Evolutionary conservation across 92 coral and sea anemone species (phyloP).

Genomic region (Umimayanthus chanpuru): DNA sequence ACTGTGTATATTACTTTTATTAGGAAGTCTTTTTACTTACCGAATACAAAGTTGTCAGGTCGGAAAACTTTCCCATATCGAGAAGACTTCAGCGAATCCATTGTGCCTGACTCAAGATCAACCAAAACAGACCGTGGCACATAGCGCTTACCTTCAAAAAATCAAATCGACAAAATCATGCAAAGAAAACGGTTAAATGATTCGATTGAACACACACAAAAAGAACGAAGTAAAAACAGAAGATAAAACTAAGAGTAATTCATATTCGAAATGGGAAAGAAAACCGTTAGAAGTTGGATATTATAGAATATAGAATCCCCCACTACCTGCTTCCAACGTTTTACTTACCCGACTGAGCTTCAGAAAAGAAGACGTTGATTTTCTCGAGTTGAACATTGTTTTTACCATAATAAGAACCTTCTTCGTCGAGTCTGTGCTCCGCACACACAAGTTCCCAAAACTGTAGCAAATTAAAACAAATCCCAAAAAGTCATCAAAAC

Average conservation of each 20-base stretch:
- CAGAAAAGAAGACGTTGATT: slow-evolving; percentile 83
- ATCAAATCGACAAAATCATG: neutral
- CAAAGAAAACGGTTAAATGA: neutral
- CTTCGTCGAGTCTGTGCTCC: slow-evolving; percentile 81
- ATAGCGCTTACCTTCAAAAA: slow-evolving; percentile 70
- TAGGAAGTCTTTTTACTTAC: slow-evolving; percentile 55
- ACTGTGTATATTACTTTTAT: neutral
- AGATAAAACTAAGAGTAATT: neutral
- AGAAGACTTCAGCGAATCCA: slow-evolving; percentile 89
- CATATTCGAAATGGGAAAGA: neutral
- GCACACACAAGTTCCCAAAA: slow-evolving; percentile 87
- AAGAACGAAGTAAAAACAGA: neutral
- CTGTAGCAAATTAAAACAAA: slow-evolving; percentile 50
- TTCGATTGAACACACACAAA: neutral
- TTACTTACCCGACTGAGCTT: slow-evolving; percentile 75
- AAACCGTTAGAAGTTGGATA: neutral
- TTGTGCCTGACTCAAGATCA: slow-evolving; percentile 93
- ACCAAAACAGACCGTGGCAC: slow-evolving; percentile 91
- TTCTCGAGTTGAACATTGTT: slow-evolving; percentile 77
- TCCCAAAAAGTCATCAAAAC: slow-evolving; percentile 33
- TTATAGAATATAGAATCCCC: neutral
- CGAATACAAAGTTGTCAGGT: slow-evolving; percentile 93
- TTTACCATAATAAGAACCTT: slow-evolving; percentile 71
- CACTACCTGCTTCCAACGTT: neutral
- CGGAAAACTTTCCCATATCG: slow-evolving; percentile 81